Base-by-base conservation (phyloP, 2,797 vertebrate species). In the Hypotaenidia okinawae region DNA sequence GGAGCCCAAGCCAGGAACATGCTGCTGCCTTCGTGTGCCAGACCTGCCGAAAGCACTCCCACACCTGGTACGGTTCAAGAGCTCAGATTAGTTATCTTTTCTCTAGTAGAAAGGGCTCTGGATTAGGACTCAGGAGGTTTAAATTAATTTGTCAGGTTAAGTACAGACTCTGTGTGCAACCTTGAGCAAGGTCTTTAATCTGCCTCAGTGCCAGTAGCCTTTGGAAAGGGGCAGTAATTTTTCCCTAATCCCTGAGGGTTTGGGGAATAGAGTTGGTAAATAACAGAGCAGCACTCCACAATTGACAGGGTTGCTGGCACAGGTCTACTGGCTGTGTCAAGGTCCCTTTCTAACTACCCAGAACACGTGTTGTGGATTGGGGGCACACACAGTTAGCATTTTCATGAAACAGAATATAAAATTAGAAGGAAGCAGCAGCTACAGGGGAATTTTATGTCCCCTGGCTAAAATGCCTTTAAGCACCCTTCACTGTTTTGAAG, bases 381-480 rank as follows among this genome's bases (percentile, higher is more conserved):
- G 73, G 84, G 30, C 57, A 14, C 51, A 93, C 6, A 0, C 82
- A 91, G 75, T 45, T 23, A 47, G 67, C 61, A 33, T 84, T 85
- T 89, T 54, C 94, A 87, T 83, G 86, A 87, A 94, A 94, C 63
- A 77, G 87, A 95, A 94, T 91, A 84, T n/a, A 75, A 84, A 95
- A 93, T 94, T 51, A 74, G 80, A 90, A 80, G 84, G 64, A 94
- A 94, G 85, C 45, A 88, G 70, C 64, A 95, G 90, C 90, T 94
- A 68, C 43, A 27, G 64, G 79, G 72, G 79, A 93, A 85, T 84
- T 77, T 72, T 57, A 45, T 1, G 0, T 70, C 45, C 54, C 64
- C 64, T 30, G 64, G 79, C 27, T 94, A 69, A 55, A 52, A 75
- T 49, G 88, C 80, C 88, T 96, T 83, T 52, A 90, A 93, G 90